These are phyloP conservation scores for Meandrusa payeni DNA, from an alignment of 2,888 invertebrate genomes.

Conservation along the genomic window DNA sequence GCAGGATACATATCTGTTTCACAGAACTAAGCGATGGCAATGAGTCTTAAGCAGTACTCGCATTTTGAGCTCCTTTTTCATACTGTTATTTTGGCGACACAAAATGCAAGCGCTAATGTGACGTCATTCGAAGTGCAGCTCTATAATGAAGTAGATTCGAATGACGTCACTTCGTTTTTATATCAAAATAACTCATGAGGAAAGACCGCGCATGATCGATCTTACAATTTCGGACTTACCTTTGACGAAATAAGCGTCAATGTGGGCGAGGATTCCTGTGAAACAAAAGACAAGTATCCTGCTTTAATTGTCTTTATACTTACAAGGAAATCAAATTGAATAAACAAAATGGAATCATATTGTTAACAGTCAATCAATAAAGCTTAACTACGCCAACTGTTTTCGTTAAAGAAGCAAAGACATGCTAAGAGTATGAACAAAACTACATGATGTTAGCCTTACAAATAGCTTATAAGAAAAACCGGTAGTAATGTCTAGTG, in stretches of 20 bases:
- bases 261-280: constrained; percentile 89
- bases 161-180: constrained; percentile 16
- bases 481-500: no score
- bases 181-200: not conserved
- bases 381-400: no score
- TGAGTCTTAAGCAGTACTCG: constrained; percentile 35
- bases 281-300: constrained; percentile 77
- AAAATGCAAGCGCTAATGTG: constrained; percentile 19
- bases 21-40: constrained; percentile 48
- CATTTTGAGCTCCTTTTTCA: constrained; percentile 9
- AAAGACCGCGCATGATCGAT: constrained; percentile 27
- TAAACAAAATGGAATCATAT: not conserved
- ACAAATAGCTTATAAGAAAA: no score
- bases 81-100: not conserved
- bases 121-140: constrained; percentile 13
- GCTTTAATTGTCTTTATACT: constrained; percentile 58
- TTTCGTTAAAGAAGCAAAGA: no score
- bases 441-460: no score
- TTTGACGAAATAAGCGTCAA: constrained; percentile 89
- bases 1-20: constrained; percentile 54
- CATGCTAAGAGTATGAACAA: no score
- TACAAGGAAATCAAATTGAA: not conserved
- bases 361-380: no score
- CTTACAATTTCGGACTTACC: constrained; percentile 77
- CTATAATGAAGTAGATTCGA: not conserved